phyloP scores from a whole-genome alignment of 2,888 invertebrate genomes.

The Aproaerema taeniolella region DNA sequence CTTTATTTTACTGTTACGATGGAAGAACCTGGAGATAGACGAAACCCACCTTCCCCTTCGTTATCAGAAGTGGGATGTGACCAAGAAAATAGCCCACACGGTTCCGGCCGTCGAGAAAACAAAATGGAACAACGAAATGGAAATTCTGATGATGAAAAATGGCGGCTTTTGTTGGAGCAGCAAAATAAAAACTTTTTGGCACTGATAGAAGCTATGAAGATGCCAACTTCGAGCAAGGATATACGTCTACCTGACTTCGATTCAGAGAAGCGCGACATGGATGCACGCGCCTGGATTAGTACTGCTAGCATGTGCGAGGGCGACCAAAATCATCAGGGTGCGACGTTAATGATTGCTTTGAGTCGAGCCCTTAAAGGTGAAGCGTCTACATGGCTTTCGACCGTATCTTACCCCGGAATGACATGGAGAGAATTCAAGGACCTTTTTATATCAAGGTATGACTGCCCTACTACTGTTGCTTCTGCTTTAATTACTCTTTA shows the following conservation, averaged over 20 bases:
- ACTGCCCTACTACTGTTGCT: constrained; percentile 13
- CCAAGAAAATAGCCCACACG: no score
- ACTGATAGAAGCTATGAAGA: constrained; percentile 2
- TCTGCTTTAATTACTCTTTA: constrained; percentile 11
- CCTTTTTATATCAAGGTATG: constrained; percentile 14
- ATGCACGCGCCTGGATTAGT: constrained; percentile 13
- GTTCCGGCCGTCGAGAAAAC: no score
- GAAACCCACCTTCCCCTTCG: no score
- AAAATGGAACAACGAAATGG: no score
- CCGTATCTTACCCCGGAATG: constrained; percentile 15
- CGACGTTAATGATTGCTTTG: constrained; percentile 3
- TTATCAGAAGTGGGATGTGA: no score
- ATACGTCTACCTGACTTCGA: constrained; percentile 13
- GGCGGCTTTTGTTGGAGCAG: constrained; percentile 2
- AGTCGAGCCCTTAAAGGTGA: constrained; percentile 15
- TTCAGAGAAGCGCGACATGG: constrained; percentile 10
- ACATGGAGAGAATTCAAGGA: constrained; percentile 17
- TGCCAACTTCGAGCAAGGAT: background rate
- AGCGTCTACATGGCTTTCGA: constrained; percentile 19
- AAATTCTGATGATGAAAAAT: constrained; percentile 6
- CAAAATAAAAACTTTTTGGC: constrained; percentile 9
- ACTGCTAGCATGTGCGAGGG: background rate
- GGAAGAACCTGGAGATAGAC: no score
- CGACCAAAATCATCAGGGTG: background rate
- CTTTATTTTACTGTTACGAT: no score